These are phyloP conservation scores for Lamellibrachia satsuma DNA, from an alignment of 2,888 invertebrate genomes.

Conservation along the genomic window DNA sequence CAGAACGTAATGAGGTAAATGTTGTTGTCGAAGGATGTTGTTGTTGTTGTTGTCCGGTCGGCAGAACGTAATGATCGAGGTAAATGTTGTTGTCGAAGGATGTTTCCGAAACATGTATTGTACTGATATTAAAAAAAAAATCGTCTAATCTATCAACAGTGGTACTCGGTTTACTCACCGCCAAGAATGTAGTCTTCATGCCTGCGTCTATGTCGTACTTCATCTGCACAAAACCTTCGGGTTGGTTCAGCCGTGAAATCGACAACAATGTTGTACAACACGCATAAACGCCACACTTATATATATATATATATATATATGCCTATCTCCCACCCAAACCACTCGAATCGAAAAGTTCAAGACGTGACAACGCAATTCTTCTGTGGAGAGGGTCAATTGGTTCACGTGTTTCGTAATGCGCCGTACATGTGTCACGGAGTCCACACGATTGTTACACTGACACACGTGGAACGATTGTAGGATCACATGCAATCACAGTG, in stretches of 20 bases:
- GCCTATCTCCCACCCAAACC: not conserved
- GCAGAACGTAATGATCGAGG: not conserved
- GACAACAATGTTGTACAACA: not conserved
- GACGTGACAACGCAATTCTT: not conserved
- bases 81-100: too few relatives aligned
- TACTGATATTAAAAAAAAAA: not conserved
- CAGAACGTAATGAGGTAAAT: too few relatives aligned
- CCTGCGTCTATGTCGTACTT: not conserved
- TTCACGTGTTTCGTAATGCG: not conserved
- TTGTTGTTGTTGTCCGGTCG: too few relatives aligned
- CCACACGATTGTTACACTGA: not conserved
- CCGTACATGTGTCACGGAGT: not conserved
- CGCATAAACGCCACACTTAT: not conserved
- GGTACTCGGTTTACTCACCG: not conserved
- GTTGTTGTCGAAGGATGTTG: too few relatives aligned
- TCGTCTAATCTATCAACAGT: not conserved
- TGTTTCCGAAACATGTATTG: too few relatives aligned
- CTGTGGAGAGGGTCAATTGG: not conserved
- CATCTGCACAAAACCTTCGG: not conserved
- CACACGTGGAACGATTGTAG: not conserved
- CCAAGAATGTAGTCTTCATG: not conserved
- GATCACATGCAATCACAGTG: not conserved
- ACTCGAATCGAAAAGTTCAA: not conserved
- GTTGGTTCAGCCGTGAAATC: not conserved
- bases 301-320: not conserved